A percentile compares a stretch with the other conserved stretches of the same genome.
These are phyloP conservation scores for Cheilosia grossa DNA, from an alignment of 2,888 invertebrate genomes.

Conservation along the genomic window DNA sequence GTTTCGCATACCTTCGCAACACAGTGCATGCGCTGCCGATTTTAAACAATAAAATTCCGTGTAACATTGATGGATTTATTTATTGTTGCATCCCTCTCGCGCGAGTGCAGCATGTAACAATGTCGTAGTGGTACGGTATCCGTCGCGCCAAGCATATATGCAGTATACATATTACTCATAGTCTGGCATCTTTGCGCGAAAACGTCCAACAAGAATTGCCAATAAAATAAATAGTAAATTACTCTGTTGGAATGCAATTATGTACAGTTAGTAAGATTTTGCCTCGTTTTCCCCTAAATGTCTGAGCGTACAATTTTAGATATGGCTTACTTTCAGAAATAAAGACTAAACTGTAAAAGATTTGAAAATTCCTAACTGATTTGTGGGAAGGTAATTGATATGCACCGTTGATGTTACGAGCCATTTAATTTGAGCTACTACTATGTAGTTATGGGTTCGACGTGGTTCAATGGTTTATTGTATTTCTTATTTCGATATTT, in stretches of 20 bases:
- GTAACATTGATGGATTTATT: conserved; percentile 66
- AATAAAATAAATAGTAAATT: conserved; percentile 66
- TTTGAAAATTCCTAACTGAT: conserved; percentile 28
- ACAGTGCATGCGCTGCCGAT: conserved; percentile 41
- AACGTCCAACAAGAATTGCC: conserved; percentile 20
- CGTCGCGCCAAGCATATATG: neutral
- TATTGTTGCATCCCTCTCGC: conserved; percentile 47
- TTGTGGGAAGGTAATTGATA: conserved; percentile 17
- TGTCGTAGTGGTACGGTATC: conserved; percentile 13
- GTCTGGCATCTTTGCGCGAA: conserved; percentile 14
- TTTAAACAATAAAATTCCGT: conserved; percentile 41
- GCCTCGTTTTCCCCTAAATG: conserved; percentile 14
- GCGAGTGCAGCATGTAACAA: neutral
- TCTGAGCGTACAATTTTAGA: conserved; percentile 11
- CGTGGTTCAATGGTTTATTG: neutral
- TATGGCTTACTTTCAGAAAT: conserved; percentile 52
- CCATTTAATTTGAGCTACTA: neutral
- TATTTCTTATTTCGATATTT: neutral
- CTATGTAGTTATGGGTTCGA: neutral
- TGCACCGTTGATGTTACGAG: conserved; percentile 3
- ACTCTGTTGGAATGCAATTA: conserved; percentile 64
- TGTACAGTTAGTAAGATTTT: conserved; percentile 57
- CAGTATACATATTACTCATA: conserved; percentile 15
- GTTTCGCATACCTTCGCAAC: conserved; percentile 34
- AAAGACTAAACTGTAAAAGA: conserved; percentile 32